These are phyloP conservation scores for Molanna angustata DNA, from an alignment of 2,888 invertebrate genomes.

Conservation along the genomic window DNA sequence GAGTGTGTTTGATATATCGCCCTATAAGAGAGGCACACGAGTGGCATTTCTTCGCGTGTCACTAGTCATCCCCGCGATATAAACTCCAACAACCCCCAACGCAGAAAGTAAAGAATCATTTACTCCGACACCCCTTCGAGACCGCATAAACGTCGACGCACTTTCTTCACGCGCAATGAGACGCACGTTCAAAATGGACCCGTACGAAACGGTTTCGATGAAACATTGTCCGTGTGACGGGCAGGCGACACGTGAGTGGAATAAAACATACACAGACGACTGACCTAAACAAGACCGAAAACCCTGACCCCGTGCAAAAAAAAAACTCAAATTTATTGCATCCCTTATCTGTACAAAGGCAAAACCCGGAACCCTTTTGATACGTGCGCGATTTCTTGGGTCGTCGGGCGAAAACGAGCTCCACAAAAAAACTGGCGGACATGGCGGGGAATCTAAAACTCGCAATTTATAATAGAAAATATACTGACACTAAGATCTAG, in stretches of 20 bases:
- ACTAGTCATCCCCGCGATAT: background rate
- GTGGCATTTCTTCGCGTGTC: background rate
- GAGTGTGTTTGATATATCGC: constrained; percentile 31
- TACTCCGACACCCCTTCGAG: background rate
- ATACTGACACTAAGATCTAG: background rate
- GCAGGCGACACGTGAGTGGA: constrained; percentile 27
- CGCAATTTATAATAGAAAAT: background rate
- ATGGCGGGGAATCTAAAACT: too few species aligned
- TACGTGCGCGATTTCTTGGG: too few species aligned
- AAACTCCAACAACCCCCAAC: background rate
- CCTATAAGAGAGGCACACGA: constrained; percentile 14
- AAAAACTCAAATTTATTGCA: too few species aligned
- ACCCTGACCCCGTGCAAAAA: too few species aligned
- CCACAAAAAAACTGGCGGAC: too few species aligned
- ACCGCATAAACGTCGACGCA: background rate
- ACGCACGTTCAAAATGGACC: background rate
- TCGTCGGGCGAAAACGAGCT: too few species aligned
- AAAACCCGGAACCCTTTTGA: too few species aligned
- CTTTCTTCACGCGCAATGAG: background rate
- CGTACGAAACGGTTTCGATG: background rate
- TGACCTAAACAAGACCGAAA: too few species aligned
- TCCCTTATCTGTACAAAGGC: too few species aligned
- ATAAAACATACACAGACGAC: constrained; percentile 20
- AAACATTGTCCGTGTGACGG: constrained; percentile 24
- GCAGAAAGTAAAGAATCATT: constrained; percentile 1